A percentile compares a stretch with the other conserved stretches of the same genome.
Evolutionary conservation across 1,140 invertebrate species (phyloP).

Genomic region (Trichoplusia ni): DNA sequence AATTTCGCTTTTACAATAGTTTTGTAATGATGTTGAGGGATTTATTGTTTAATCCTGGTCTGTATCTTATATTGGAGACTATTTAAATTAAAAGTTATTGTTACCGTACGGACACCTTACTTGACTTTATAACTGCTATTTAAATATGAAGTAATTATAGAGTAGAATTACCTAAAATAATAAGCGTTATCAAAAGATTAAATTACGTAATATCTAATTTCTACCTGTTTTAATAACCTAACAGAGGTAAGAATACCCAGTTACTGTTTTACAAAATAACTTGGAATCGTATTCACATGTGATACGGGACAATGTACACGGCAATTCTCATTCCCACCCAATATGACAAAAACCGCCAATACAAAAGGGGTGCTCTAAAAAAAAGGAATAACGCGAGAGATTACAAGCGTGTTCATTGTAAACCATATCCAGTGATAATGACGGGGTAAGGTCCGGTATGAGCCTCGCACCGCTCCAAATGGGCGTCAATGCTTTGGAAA

Average conservation of each 20-base stretch:
- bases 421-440: slow-evolving; percentile 55
- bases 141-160: no score
- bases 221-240: slow-evolving; percentile 13
- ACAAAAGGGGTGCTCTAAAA: slow-evolving; percentile 33
- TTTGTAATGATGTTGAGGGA: neutral
- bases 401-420: slow-evolving; percentile 44
- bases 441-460: slow-evolving; percentile 45
- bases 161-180: no score
- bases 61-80: no score
- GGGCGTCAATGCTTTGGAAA: slow-evolving; percentile 62
- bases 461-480: slow-evolving; percentile 50
- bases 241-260: slow-evolving; percentile 1
- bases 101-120: no score
- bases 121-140: no score
- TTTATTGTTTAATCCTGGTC: no score
- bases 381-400: slow-evolving; percentile 39
- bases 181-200: no score
- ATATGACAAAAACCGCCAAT: slow-evolving; percentile 31
- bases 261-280: neutral
- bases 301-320: slow-evolving; percentile 12
- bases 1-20: slow-evolving; percentile 20
- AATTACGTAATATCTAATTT: no score
- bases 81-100: no score
- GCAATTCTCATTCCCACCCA: slow-evolving; percentile 24
- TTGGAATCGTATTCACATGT: slow-evolving; percentile 5